These are phyloP conservation scores for human (Homo sapiens) DNA, from an alignment of 2,113 vertebrate genomes.

Conservation along the genomic window GRCh38 chr21:44049501-44050000, in stretches of 20 bases:
- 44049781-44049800: too few species aligned
- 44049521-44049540: too few species aligned
- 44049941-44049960: too few species aligned
- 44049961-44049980: too few species aligned
- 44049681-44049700: neutral
- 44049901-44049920: too few species aligned
- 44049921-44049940: too few species aligned
- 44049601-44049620: rapidly evolving
- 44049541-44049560: neutral
- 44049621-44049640: neutral
- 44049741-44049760: neutral
- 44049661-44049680: neutral
- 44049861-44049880: neutral
- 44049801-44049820: neutral
- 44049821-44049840: neutral
- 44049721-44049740: neutral
- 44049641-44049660: neutral
- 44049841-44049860: neutral
- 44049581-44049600: too few species aligned
- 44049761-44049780: neutral
- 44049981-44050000: too few species aligned
- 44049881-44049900: too few species aligned
- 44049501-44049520: too few species aligned
- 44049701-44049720: neutral
- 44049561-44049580: neutral